phyloP scores from a whole-genome alignment of 2,888 invertebrate genomes.

The Eupithecia subfuscata region DNA sequence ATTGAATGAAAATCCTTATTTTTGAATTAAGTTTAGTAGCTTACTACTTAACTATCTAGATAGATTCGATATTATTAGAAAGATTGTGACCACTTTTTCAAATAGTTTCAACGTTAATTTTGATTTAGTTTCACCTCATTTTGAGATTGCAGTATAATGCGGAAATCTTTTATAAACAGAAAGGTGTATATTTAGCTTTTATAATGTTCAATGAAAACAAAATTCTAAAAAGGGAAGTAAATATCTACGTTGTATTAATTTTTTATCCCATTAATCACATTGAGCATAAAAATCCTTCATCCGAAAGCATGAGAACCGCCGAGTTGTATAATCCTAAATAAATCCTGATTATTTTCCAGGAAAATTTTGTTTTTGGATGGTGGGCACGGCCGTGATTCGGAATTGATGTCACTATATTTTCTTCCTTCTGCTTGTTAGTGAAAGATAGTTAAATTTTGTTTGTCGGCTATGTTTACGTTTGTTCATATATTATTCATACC shows the following conservation, averaged over 20 bases:
- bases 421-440: too few species aligned
- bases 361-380: conserved; percentile 41
- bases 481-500: neutral
- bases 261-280: conserved; percentile 44
- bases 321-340: conserved; percentile 47
- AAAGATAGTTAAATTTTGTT: too few species aligned
- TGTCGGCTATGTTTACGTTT: neutral
- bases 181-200: neutral
- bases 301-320: conserved; percentile 42
- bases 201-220: neutral
- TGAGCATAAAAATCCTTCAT: conserved; percentile 41
- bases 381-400: conserved; percentile 43
- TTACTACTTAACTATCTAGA: too few species aligned
- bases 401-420: conserved; percentile 39
- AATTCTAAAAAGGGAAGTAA: conserved; percentile 17
- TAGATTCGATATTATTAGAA: too few species aligned
- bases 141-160: neutral
- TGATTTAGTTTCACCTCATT: neutral
- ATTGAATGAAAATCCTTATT: too few species aligned
- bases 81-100: too few species aligned
- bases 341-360: conserved; percentile 45
- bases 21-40: too few species aligned
- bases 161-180: neutral
- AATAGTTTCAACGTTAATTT: neutral
- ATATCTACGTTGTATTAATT: conserved; percentile 23